phyloP scores from a whole-genome alignment of 2,888 invertebrate genomes.

The Polyommatus iphigenia region DNA sequence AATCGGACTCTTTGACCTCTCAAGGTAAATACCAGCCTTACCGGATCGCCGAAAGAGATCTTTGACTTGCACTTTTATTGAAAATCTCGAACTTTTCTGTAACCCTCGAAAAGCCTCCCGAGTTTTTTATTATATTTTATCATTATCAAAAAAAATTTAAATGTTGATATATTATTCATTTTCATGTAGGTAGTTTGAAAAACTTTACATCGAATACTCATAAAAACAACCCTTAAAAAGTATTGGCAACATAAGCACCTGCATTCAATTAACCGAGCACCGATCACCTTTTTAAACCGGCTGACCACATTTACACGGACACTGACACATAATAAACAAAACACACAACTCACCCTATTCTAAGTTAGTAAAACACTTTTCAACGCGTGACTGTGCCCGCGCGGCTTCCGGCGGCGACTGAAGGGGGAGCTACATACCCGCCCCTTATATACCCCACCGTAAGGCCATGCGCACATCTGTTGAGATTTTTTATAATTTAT shows the following conservation, averaged over 20 bases:
- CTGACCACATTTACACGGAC: background rate
- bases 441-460: conserved; percentile 1
- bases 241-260: background rate
- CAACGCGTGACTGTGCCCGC: background rate
- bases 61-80: conserved; percentile 6
- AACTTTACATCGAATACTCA: background rate
- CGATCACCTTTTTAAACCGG: background rate
- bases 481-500: background rate
- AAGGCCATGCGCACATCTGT: conserved; percentile 28
- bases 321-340: conserved; percentile 3
- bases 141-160: background rate
- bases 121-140: background rate
- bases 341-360: conserved; percentile 30
- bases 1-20: background rate
- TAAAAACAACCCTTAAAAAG: background rate
- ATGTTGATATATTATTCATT: background rate
- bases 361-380: conserved; percentile 27
- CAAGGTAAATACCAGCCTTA: background rate
- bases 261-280: background rate
- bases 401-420: conserved; percentile 13
- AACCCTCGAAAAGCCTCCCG: background rate
- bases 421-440: background rate
- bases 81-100: background rate
- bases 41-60: background rate
- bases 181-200: background rate